Evolutionary conservation across 2,113 vertebrate species (phyloP), one percentile per base, ranked within the genome.

Genomic region (Chlorodrepanis virens): DNA sequence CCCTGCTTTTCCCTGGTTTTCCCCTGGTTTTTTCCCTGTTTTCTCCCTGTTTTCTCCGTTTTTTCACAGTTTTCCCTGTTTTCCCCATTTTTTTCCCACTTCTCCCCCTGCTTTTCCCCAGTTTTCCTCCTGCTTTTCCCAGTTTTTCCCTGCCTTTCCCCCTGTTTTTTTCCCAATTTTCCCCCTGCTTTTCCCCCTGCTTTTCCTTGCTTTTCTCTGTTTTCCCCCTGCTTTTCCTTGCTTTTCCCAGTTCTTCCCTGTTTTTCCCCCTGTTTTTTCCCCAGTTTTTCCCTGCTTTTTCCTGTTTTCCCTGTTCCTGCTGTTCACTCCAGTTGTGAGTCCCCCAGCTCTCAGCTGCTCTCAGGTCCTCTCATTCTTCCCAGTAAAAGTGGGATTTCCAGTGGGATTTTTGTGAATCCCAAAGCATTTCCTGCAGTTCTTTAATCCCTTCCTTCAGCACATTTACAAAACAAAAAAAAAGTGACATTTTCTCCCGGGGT

Each of bases 361-460:
- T 54, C 2, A 65, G 1, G 1, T n/a, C 29, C 31, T 10, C 17
- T 0, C 20, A 0, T 69, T 12, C 33, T 63, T 16, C 42, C 21
- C 27, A 31, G 18, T 21, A 47, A 33, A 35, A 56, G 0, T 23
- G 42, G 42, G 60, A 21, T n/a, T 81, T 69, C 65, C 4, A 8
- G 6, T 14, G 35, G 54, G 47, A n/a, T 31, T 71, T 45, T 35
- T 27, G 6, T 44, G 60, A 47, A 33, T 9, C 60, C 47, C 52
- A 29, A 16, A 61, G 15, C 35, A 4, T 79, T 59, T 22, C 7
- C 13, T 59, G 44, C 20, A 59, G 23, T 39, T 52, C 16, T 50
- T 21, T 27, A 23, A 20, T 64, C 25, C n/a, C 5, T 3, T 28
- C 11, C 4, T 65, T 44, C 50, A 86, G 11, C 13, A 2, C 40